phyloP scores from a whole-genome alignment of 2,888 invertebrate genomes.

The Amphipyra berbera region DNA sequence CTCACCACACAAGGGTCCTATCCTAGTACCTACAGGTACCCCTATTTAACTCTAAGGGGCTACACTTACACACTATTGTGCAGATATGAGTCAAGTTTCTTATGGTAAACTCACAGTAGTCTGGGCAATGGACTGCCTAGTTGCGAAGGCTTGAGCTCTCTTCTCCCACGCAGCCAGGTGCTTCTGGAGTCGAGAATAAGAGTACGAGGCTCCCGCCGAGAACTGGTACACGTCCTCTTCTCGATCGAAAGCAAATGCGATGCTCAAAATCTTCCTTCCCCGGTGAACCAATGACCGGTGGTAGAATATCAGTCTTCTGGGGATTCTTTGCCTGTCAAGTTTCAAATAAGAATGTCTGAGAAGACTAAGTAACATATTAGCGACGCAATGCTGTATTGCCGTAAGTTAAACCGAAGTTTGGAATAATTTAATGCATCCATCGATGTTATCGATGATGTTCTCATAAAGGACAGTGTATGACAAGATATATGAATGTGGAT shows the following conservation, averaged over 20 bases:
- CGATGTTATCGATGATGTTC: no score
- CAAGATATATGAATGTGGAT: no score
- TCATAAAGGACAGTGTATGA: no score
- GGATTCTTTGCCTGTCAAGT: conserved; percentile 92
- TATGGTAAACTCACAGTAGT: conserved; percentile 87
- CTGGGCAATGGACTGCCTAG: conserved; percentile 92
- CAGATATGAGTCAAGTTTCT: neutral
- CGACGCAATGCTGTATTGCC: neutral
- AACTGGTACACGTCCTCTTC: conserved; percentile 99
- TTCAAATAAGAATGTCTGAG: conserved; percentile 13
- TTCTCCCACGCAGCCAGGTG: conserved; percentile 93
- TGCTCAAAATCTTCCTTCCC: conserved; percentile 97
- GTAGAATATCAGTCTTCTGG: conserved; percentile 96
- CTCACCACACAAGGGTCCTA: no score
- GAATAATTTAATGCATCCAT: conserved; percentile 5
- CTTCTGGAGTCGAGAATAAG: conserved; percentile 97
- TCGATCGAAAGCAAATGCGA: conserved; percentile 98
- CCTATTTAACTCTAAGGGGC: no score
- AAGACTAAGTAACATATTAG: neutral
- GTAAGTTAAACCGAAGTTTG: conserved; percentile 16
- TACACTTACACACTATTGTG: no score
- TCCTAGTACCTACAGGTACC: no score
- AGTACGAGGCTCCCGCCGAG: conserved; percentile 97
- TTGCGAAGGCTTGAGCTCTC: conserved; percentile 91
- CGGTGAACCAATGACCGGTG: conserved; percentile 97